Conservation (phyloP, 2,888 invertebrate genomes). For the Ochlodes sylvanus region DNA sequence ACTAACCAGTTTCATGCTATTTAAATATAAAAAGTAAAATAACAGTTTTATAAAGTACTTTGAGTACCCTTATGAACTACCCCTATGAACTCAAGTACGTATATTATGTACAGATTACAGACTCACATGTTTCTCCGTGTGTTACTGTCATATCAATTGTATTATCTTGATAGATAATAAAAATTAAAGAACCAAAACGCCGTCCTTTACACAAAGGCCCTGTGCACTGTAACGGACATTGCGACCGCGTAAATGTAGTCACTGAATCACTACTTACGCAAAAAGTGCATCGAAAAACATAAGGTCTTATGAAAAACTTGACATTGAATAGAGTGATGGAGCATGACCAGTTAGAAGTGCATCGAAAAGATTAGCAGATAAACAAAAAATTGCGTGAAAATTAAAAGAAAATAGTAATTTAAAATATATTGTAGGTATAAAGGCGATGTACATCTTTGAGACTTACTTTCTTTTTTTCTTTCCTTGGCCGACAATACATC, state of each 20-base stretch:
- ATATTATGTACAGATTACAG: neutral
- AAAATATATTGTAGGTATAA: too few species aligned
- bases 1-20: too few species aligned
- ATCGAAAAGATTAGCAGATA: neutral
- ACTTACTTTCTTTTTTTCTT: too few species aligned
- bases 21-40: too few species aligned
- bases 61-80: too few species aligned
- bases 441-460: too few species aligned
- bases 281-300: constrained; percentile 4
- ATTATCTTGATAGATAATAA: neutral
- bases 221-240: constrained; percentile 9
- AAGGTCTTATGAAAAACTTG: constrained; percentile 26
- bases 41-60: too few species aligned
- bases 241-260: constrained; percentile 10
- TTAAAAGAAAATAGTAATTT: too few species aligned
- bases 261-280: neutral
- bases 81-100: too few species aligned
- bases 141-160: constrained; percentile 50
- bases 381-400: too few species aligned
- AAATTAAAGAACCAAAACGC: neutral
- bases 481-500: too few species aligned
- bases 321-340: constrained; percentile 18
- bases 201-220: neutral
- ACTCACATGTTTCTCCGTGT: constrained; percentile 48
- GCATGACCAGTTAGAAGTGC: constrained; percentile 1